Base-by-base conservation (phyloP, 2,797 vertebrate genomes). In the Cyprinella venusta region DNA sequence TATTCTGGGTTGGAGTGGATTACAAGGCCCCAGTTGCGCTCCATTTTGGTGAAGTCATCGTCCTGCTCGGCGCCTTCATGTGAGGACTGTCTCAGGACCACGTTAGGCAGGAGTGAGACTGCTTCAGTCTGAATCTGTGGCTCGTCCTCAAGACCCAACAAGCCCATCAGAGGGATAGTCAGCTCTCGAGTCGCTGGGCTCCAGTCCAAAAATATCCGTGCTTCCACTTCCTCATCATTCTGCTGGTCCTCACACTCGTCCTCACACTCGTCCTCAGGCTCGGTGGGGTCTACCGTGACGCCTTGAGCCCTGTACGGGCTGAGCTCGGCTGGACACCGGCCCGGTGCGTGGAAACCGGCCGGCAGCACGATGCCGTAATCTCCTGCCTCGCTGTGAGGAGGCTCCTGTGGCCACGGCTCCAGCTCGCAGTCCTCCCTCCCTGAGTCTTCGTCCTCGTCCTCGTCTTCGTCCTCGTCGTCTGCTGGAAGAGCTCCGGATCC, bases 11-110 rank as follows among this genome's bases (percentile, higher is more conserved):
- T 56, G 70, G 68, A 85, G 40, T 82, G 81, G 38, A 91, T 78
- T 33, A 86, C 75, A 8, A 91, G 88, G 9, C 76, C 85, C 90
- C 90, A 91, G 78, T 59, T 26, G 26, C 86, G 85, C 81, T 87
- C 89, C 83, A 91, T 88, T 30, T 69, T 79, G 36, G 38, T 71
- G 54, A 91, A 81, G 24, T 64, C 54, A 7, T 90, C 88, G 1
- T 87, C 88, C 19, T 38, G n/a, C 45, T 87, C 86, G 8, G 5
- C 2, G 19, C 33, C 40, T 5, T 88, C 88, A n/a, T 76, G 52
- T 12, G 85, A 87, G 12, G 59, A 68, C 76, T 86, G 88, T 40
- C 86, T 87, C 40, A 90, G 24, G 56, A 88, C 81, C 15, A 90
- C 74, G 0, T 79, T 85, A 10, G 87, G 71, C 33, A 68, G 75